Conservation (phyloP, 2,797 vertebrate genomes). For the Coendou prehensilis region DNA sequence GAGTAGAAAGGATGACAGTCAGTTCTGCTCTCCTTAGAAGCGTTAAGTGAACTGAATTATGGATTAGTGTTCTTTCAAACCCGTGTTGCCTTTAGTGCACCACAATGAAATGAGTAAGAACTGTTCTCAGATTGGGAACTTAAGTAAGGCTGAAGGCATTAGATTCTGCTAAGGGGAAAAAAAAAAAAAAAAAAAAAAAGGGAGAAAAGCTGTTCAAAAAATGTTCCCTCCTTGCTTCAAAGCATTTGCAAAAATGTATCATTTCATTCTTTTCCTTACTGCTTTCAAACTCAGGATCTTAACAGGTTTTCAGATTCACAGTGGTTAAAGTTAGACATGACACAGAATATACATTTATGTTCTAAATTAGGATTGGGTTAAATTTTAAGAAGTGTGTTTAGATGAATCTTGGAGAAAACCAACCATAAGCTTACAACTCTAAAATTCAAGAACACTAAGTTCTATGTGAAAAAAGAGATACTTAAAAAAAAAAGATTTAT, state of each 20-base stretch:
- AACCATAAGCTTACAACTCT: background rate
- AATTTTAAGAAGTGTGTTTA: background rate
- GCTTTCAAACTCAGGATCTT: background rate
- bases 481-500: background rate
- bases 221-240: background rate
- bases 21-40: background rate
- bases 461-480: conserved; percentile 13
- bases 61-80: background rate
- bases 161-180: background rate
- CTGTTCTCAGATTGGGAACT: background rate
- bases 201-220: background rate
- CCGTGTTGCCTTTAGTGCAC: background rate
- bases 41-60: background rate
- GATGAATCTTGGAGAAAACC: conserved; percentile 7
- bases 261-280: background rate
- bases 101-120: background rate
- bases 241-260: background rate
- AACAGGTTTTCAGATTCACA: background rate
- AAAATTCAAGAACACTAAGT: conserved; percentile 45
- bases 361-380: background rate
- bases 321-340: background rate
- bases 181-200: background rate
- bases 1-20: background rate
- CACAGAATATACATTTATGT: background rate
- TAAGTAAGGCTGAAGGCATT: background rate